phyloP scores from a whole-genome alignment of 2,797 vertebrate species.

The Microcaecilia unicolor region DNA sequence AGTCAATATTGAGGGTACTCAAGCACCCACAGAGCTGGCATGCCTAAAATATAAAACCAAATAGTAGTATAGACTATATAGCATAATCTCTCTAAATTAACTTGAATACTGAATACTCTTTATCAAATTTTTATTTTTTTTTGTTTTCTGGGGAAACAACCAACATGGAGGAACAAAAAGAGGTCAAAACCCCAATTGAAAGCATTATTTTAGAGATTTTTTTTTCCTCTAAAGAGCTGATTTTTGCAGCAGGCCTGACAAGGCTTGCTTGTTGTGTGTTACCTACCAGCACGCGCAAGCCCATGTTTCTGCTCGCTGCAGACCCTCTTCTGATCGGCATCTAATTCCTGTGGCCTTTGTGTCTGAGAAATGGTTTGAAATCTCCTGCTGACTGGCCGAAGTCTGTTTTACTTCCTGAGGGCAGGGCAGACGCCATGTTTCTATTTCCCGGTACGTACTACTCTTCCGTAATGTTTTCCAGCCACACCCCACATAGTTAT shows the following conservation, averaged over 20 bases:
- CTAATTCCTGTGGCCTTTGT: conserved; percentile 99
- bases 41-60: no score
- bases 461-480: neutral
- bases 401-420: conserved; percentile 74
- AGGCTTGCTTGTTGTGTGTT: conserved; percentile 6
- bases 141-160: no score
- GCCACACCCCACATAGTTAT: neutral
- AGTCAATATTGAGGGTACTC: no score
- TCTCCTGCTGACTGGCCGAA: conserved; percentile 94
- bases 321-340: conserved; percentile 91
- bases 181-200: neutral
- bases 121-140: no score
- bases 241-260: conserved; percentile 9
- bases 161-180: no score
- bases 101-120: no score
- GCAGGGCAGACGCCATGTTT: conserved; percentile 71
- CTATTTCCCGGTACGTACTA: conserved; percentile 77
- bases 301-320: conserved; percentile 52
- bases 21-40: no score
- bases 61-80: no score
- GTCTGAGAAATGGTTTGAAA: conserved; percentile 99
- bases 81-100: no score
- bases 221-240: neutral
- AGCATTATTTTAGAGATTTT: neutral
- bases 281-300: conserved; percentile 16